Conservation (phyloP, 2,113 vertebrate genomes). For the Uria aalge region DNA sequence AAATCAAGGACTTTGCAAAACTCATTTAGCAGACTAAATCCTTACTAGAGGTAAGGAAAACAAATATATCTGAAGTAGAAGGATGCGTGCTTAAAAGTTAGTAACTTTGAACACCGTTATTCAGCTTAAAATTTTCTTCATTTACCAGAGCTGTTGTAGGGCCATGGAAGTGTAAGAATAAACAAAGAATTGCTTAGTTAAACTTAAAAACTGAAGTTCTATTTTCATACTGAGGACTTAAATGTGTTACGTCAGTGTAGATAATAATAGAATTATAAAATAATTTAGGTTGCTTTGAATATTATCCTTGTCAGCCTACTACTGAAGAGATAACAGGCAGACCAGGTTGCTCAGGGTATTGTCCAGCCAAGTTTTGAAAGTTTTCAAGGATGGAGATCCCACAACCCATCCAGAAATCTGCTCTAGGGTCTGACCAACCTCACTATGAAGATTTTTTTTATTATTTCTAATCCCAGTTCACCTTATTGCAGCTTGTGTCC, state of each 20-base stretch:
- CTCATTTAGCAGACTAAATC: not conserved
- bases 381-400: not conserved
- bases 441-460: not conserved
- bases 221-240: not conserved
- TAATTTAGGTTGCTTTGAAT: not conserved
- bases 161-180: not conserved
- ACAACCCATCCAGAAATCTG: not conserved
- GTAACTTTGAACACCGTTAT: not conserved
- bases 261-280: not conserved
- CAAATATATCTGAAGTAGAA: not conserved
- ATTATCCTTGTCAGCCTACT: not conserved
- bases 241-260: not conserved
- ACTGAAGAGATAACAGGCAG: not conserved
- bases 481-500: not conserved
- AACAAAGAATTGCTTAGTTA: not conserved
- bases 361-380: not conserved
- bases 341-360: not conserved
- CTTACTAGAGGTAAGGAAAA: not conserved
- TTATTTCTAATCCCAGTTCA: not conserved
- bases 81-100: not conserved
- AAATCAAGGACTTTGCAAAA: not conserved
- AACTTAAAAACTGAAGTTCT: not conserved
- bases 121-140: not conserved
- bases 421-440: not conserved
- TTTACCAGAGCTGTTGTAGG: not conserved